These are phyloP conservation scores for Cuculus canorus DNA, from an alignment of 2,797 vertebrate species.

Conservation along the genomic window DNA sequence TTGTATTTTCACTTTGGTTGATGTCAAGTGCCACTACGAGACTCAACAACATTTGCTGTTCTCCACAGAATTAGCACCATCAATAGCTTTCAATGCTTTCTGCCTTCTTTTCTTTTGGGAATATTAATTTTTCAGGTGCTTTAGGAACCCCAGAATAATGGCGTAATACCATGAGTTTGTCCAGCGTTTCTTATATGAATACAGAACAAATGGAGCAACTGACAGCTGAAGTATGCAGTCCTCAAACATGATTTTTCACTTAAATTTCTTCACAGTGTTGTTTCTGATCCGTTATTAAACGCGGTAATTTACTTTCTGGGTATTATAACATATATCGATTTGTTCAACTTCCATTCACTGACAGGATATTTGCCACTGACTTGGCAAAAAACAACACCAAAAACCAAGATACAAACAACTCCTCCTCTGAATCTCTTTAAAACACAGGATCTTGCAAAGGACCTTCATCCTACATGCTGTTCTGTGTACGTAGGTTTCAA, in stretches of 20 bases:
- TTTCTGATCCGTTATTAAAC: not conserved
- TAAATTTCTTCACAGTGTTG: not conserved
- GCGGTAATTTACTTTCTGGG: not conserved
- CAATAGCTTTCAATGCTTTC: not conserved
- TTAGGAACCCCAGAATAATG: not conserved
- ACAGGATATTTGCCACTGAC: not conserved
- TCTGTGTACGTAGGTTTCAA: not conserved
- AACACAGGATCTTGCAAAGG: not conserved
- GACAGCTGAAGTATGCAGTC: not conserved
- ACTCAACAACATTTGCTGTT: not conserved
- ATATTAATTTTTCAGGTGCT: not conserved
- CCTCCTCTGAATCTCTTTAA: not conserved
- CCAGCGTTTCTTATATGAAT: not conserved
- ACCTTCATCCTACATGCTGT: not conserved
- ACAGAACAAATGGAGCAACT: not conserved
- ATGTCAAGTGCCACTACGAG: not conserved
- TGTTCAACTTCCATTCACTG: not conserved
- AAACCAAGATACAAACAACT: not conserved
- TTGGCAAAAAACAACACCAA: not conserved
- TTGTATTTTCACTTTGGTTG: not conserved
- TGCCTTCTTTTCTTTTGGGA: not conserved
- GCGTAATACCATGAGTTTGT: not conserved
- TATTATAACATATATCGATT: not conserved
- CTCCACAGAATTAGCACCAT: not conserved
- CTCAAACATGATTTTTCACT: not conserved